phyloP scores from a whole-genome alignment of 2,797 vertebrate genomes.

The Alectoris magna region DNA sequence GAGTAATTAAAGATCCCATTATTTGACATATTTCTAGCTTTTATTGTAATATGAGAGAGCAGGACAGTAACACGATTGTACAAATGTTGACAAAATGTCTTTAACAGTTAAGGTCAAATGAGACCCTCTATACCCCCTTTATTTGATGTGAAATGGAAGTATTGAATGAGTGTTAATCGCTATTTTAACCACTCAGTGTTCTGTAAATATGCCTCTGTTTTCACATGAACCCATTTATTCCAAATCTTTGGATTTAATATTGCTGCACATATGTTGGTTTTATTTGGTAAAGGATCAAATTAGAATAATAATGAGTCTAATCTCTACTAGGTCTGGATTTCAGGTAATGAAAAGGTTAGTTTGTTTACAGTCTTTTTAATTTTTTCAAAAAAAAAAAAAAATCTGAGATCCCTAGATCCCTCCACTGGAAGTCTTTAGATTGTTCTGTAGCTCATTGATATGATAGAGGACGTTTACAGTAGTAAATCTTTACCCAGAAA shows the following conservation, averaged over 20 bases:
- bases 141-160: neutral
- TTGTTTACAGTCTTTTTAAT: neutral
- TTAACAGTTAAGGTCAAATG: conserved; percentile 20
- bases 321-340: neutral
- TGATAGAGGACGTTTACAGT: neutral
- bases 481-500: neutral
- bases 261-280: neutral
- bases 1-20: conserved; percentile 46
- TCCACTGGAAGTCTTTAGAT: neutral
- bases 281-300: neutral
- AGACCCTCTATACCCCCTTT: neutral
- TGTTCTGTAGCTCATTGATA: neutral
- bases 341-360: neutral
- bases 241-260: neutral
- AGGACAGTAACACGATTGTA: conserved; percentile 5
- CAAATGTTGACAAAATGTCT: conserved; percentile 10
- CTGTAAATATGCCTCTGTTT: neutral
- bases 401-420: neutral
- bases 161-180: neutral
- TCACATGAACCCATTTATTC: neutral
- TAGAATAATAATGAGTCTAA: neutral
- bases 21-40: conserved; percentile 40
- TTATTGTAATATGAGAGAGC: conserved; percentile 23
- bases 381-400: no score
- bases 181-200: neutral